Conservation (phyloP, 2,888 invertebrate genomes). For the Hymenopus coronatus region DNA sequence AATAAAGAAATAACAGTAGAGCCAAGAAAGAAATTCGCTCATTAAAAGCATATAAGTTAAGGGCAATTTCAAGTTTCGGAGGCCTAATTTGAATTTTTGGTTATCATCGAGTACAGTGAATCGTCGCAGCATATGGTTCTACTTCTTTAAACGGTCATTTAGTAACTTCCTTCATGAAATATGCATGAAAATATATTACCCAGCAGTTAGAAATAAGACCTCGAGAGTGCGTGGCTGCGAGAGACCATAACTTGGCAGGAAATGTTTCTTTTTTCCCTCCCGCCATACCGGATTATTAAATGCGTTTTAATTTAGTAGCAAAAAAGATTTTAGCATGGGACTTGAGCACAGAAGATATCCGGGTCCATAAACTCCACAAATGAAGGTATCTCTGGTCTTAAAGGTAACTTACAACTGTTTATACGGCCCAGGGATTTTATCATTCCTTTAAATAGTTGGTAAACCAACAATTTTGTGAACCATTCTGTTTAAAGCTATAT, state of each 20-base stretch:
- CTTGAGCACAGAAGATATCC: not conserved
- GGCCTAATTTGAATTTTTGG: not conserved
- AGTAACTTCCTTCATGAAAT: not conserved
- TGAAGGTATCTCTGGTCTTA: not conserved
- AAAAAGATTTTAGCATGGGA: not conserved
- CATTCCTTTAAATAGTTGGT: too few species aligned
- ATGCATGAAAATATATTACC: not conserved
- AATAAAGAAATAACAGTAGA: not conserved
- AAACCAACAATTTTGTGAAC: too few species aligned
- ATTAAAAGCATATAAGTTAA: not conserved
- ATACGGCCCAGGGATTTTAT: too few species aligned
- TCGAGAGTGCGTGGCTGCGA: not conserved
- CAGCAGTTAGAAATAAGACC: not conserved
- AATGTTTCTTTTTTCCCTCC: not conserved
- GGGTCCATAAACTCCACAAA: not conserved
- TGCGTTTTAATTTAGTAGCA: not conserved
- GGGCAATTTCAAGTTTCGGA: not conserved
- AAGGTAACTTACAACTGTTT: too few species aligned
- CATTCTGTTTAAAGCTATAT: too few species aligned
- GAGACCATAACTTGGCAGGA: not conserved
- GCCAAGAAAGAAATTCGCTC: not conserved
- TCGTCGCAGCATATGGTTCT: not conserved
- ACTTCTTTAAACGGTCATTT: not conserved
- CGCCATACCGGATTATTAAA: not conserved
- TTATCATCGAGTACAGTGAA: not conserved